phyloP scores from a whole-genome alignment of 2,888 invertebrate species.

The Gibbula magus region DNA sequence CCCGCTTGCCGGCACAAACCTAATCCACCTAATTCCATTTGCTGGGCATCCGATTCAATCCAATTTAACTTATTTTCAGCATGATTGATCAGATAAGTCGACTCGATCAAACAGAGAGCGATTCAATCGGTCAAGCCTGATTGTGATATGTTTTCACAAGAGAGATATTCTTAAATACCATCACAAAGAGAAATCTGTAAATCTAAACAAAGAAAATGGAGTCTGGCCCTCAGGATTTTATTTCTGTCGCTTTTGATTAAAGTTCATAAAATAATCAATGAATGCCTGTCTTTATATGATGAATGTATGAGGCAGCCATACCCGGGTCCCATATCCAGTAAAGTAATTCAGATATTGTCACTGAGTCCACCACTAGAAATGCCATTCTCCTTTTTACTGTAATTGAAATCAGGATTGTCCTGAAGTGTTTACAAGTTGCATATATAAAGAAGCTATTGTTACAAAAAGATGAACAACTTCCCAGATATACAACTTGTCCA shows the following conservation, averaged over 20 bases:
- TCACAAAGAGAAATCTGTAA: not conserved
- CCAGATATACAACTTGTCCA: too few species aligned
- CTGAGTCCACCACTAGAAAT: too few species aligned
- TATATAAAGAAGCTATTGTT: too few species aligned
- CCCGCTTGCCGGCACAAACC: not conserved
- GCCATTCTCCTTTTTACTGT: too few species aligned
- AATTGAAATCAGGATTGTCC: too few species aligned
- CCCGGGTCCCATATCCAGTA: too few species aligned
- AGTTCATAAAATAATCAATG: not conserved
- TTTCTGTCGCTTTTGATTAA: not conserved
- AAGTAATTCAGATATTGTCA: too few species aligned
- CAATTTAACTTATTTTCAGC: slow-evolving; percentile 23
- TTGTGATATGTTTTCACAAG: slow-evolving; percentile 1
- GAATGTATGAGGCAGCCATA: too few species aligned
- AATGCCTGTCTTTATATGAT: not conserved
- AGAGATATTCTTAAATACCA: not conserved
- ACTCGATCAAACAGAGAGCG: not conserved
- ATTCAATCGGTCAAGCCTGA: not conserved
- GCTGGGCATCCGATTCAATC: slow-evolving; percentile 14
- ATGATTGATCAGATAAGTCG: slow-evolving; percentile 14
- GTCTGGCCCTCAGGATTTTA: not conserved
- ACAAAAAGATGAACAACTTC: too few species aligned
- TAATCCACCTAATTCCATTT: slow-evolving; percentile 6
- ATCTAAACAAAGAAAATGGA: not conserved
- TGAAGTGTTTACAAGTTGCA: too few species aligned